A percentile compares a stretch with the other conserved stretches of the same genome.
These are phyloP conservation scores for Ailurus styani DNA, from an alignment of 2,113 vertebrate species.

Conservation along the genomic window DNA sequence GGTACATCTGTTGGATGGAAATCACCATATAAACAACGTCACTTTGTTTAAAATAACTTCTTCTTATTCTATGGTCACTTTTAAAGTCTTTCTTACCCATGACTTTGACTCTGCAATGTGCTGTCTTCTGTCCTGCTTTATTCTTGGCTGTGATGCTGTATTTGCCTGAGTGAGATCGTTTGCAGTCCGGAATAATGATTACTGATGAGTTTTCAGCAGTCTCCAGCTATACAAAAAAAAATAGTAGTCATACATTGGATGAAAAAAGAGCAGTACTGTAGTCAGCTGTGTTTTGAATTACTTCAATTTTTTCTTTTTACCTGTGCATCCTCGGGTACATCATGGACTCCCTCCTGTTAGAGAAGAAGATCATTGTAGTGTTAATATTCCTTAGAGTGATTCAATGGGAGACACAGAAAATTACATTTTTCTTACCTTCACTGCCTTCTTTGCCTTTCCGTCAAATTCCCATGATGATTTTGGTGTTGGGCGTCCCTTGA, in stretches of 20 bases:
- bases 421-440: constrained; percentile 83
- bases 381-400: constrained; percentile 6
- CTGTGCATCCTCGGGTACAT: constrained; percentile 92
- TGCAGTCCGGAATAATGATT: constrained; percentile 88
- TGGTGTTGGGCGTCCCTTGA: constrained; percentile 92
- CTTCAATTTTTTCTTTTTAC: constrained; percentile 77
- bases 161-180: constrained; percentile 91
- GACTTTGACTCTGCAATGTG: constrained; percentile 91
- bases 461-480: constrained; percentile 96
- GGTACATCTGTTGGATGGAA: constrained; percentile 87
- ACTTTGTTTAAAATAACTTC: not conserved
- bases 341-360: constrained; percentile 89
- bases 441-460: constrained; percentile 89
- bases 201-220: constrained; percentile 88
- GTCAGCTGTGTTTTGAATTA: not conserved
- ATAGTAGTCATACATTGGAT: not conserved
- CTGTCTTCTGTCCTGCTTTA: constrained; percentile 93
- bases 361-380: constrained; percentile 52
- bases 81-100: constrained; percentile 85
- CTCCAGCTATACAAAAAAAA: constrained; percentile 82
- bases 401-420: not conserved
- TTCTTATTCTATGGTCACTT: not conserved
- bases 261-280: not conserved
- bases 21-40: constrained; percentile 42
- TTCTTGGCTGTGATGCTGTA: constrained; percentile 95